phyloP scores from a whole-genome alignment of 2,113 vertebrate genomes.

The Apeltes quadracus region DNA sequence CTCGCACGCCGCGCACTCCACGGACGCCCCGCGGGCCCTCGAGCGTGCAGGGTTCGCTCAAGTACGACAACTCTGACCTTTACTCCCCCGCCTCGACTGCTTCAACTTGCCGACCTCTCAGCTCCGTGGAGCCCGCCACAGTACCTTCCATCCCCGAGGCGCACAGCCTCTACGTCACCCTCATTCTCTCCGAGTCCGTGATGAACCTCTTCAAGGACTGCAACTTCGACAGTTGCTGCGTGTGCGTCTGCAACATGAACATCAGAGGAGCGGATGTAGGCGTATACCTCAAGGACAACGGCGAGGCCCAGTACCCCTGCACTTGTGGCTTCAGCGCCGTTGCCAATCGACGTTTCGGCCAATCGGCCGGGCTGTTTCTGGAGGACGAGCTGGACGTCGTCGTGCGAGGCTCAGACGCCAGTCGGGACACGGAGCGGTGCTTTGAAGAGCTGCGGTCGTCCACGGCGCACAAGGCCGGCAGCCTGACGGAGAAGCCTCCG shows the following conservation, averaged over 20 bases:
- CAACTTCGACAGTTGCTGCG: conserved; percentile 98
- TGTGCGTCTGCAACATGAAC: conserved; percentile 99
- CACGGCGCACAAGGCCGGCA: conserved; percentile 82
- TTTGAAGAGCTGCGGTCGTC: conserved; percentile 89
- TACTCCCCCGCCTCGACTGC: conserved; percentile 97
- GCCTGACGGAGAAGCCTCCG: conserved; percentile 87
- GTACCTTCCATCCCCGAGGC: conserved; percentile 97
- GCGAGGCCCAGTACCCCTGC: conserved; percentile 93
- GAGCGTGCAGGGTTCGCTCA: conserved; percentile 95
- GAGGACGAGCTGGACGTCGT: conserved; percentile 97
- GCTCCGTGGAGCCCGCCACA: conserved; percentile 96
- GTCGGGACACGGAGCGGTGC: conserved; percentile 92
- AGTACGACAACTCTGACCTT: conserved; percentile 96
- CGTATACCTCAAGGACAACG: conserved; percentile 95
- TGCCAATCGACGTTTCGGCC: conserved; percentile 94
- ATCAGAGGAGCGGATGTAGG: conserved; percentile 97
- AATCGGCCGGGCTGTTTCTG: conserved; percentile 93
- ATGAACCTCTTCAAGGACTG: conserved; percentile 99
- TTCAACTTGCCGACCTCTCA: conserved; percentile 94
- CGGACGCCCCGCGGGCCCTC: conserved; percentile 94
- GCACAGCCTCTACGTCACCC: conserved; percentile 97
- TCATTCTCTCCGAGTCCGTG: conserved; percentile 97
- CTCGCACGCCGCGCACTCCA: conserved; percentile 93
- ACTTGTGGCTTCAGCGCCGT: conserved; percentile 98
- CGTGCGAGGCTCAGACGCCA: conserved; percentile 91